Base-by-base conservation (phyloP, 2,113 vertebrate species). In the Mirounga angustirostris region DNA sequence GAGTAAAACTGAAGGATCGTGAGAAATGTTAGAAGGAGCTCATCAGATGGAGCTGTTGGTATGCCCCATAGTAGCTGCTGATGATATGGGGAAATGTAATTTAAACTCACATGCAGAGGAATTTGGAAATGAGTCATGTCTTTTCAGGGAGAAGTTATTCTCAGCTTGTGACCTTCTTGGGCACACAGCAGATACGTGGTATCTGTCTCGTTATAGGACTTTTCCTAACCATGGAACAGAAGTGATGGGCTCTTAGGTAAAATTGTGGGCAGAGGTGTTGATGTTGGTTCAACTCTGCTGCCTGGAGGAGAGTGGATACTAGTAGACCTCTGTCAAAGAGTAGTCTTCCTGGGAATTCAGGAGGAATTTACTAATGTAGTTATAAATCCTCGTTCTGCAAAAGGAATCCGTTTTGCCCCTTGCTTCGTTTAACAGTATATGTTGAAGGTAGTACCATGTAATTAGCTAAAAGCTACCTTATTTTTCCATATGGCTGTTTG, bases 11-110 rank as follows among this genome's bases (percentile, higher is more conserved):
- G 69, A 97, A 76, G 65, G 80, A 88, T 40, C 67, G 24, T 93
- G 74, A 95, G 81, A 94, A 93, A 95, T 67, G 76, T 50, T 85
- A 67, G 83, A 86, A 86, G 59, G 19, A 54, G 18, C 28, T 95
- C 67, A 79, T 95, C 61, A 54, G 78, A 63, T 1, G 1, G 54
- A 74, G 65, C 22, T 86, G 73, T 73, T 73, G 54, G 28, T 61
- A 67, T 80, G 46, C 69, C 50, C 30, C 18, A 0, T 30, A 52
- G 89, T 30, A 95, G 56, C 56, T 67, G 4, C 40, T 81, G 85
- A 69, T 91, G 40, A 76, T 33, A 7, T 0, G 28, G 43, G 63
- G 40, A 93, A 73, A 91, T 36, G 21, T 14, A 69, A 33, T 78
- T 84, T 59, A 93, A 96, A 54, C 11, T 46, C n/a, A 58, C 0